Base-by-base conservation (phyloP, 2,797 vertebrate species). In the Tamandua tetradactyla region DNA sequence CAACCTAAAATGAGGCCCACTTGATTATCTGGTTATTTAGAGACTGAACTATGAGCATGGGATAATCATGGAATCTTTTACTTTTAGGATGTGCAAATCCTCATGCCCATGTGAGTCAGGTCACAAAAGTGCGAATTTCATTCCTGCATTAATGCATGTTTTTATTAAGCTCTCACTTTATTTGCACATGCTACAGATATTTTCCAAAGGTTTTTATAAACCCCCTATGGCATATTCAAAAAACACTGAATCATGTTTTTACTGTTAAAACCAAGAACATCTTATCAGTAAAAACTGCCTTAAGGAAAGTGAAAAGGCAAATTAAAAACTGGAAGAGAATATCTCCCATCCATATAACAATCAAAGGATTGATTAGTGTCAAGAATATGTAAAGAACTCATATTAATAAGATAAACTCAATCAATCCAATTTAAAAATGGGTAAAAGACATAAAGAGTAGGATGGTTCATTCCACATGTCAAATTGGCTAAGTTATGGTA, bases 101-200 rank as follows among this genome's bases (percentile, higher is more conserved):
- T 59, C 57, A 81, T 22, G 40, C 35, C 82, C 27, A 61, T 11
- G n/a, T 30, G 42, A 42, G n/a, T 47, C 32, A n/a, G 5, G 25
- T 42, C 32, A 78, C 66, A 35, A 85, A 96, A 49, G n/a, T n/a
- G n/a, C n/a, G n/a, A n/a, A n/a, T n/a, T n/a, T n/a, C n/a, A 93
- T 94, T 96, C 92, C 94, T 95, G 95, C 92, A 96, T 95, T 96
- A 97, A 97, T 95, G 96, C 94, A 97, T 93, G 95, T 93, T 97
- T 97, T 94, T 96, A 94, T 92, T 96, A 85, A 93, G 85, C 35
- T 93, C 95, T 96, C 89, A 96, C 94, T 96, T 97, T 86, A 97
- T 95, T 96, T 93, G 87, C 94, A 78, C 79, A 93, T 91, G 90
- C 96, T 90, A 76, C 44, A 93, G 94, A 95, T 94, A 95, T 96